Percentiles rank a stretch among this genome's conserved stretches.
Evolutionary conservation across 2,888 invertebrate genomes (phyloP).

Genomic region (Caenorhabditis becei): DNA sequence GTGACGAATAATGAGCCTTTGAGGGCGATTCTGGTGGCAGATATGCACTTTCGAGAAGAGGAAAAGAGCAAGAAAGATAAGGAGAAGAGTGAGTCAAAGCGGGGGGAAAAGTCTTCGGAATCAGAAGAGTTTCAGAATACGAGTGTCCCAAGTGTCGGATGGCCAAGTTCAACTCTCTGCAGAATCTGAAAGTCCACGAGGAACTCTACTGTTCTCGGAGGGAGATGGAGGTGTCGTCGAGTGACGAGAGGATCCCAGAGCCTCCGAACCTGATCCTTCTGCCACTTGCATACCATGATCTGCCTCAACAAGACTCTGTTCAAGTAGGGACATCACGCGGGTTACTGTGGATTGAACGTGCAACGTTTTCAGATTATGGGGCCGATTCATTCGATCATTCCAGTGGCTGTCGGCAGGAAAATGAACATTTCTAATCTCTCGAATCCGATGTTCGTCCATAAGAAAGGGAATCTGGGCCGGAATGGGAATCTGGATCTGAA

Average conservation of each 20-base stretch:
- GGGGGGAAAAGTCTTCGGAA: not conserved
- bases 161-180: conserved; percentile 64
- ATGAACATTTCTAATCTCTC: conserved; percentile 40
- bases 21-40: conserved; percentile 45
- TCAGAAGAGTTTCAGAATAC: conserved; percentile 47
- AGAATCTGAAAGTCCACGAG: conserved; percentile 64
- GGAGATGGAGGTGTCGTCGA: conserved; percentile 6
- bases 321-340: conserved; percentile 15
- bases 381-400: conserved; percentile 68
- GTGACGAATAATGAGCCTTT: conserved; percentile 21
- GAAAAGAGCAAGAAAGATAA: conserved; percentile 13
- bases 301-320: conserved; percentile 35
- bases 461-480: conserved; percentile 27
- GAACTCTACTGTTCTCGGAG: conserved; percentile 56
- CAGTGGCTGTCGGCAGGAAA: conserved; percentile 66
- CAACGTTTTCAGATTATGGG: conserved; percentile 62
- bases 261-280: conserved; percentile 31
- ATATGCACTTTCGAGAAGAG: conserved; percentile 44
- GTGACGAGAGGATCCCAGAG: not conserved
- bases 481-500: not conserved
- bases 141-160: conserved; percentile 61
- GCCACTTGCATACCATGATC: conserved; percentile 47
- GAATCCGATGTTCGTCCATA: conserved; percentile 31
- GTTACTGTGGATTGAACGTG: not conserved
- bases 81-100: conserved; percentile 19